A percentile compares a stretch with the other conserved stretches of the same genome.
Evolutionary conservation across 2,888 invertebrate genomes (phyloP).

Genomic region (Mesopsocus fuscifrons): DNA sequence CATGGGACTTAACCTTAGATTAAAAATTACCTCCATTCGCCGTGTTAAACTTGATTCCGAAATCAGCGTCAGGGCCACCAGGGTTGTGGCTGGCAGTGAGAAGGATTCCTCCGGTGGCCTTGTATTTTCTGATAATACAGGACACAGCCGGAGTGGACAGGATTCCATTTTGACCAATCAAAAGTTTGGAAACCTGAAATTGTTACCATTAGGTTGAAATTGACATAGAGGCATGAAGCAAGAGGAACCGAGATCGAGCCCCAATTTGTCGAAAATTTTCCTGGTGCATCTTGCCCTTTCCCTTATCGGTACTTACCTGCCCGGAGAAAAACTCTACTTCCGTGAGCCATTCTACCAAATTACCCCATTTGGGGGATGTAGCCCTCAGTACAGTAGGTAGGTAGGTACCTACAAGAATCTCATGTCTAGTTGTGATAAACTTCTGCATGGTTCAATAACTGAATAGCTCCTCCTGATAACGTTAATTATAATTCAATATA

Average conservation of each 20-base stretch:
- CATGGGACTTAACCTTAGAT: too few species aligned
- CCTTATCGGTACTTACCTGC: too few species aligned
- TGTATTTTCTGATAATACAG: conserved; percentile 72
- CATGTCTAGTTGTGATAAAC: too few species aligned
- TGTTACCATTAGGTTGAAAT: conserved; percentile 4
- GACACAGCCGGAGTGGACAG: conserved; percentile 97
- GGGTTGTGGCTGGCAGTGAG: conserved; percentile 98
- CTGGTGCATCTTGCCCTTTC: too few species aligned
- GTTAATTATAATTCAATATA: too few species aligned
- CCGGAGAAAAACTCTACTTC: too few species aligned
- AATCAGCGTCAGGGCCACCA: conserved; percentile 92
- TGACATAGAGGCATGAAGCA: not conserved
- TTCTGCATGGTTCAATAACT: too few species aligned
- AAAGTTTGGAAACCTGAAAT: conserved; percentile 54
- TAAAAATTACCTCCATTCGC: conserved; percentile 69
- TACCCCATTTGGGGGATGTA: too few species aligned
- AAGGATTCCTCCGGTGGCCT: conserved; percentile 81
- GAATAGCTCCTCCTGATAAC: too few species aligned
- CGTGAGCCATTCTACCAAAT: too few species aligned
- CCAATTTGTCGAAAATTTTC: conserved; percentile 1
- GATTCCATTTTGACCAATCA: conserved; percentile 88
- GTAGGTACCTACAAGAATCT: too few species aligned
- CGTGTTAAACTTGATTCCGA: conserved; percentile 97
- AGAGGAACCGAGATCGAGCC: not conserved
- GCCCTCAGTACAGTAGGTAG: too few species aligned